Evolutionary conservation across 2,113 vertebrate genomes (phyloP), one percentile per base, ranked within the genome.

Genomic region (Passerina amoena): DNA sequence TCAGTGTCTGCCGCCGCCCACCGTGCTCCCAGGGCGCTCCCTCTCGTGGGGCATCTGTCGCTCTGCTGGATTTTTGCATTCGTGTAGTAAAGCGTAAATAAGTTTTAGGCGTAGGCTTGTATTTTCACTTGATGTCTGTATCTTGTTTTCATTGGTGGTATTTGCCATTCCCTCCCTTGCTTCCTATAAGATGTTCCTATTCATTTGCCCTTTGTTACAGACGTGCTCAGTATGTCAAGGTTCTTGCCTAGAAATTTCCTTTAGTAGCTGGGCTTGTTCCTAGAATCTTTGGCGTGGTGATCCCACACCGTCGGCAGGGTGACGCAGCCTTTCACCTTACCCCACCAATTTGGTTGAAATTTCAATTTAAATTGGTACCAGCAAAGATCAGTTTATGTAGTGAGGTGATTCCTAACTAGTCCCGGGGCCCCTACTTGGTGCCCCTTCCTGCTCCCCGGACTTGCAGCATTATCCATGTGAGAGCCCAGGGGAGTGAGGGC

Each of bases 1-100:
- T 13, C 3, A 0, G 0, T 12, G 69, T 11, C 4, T 5, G 64
- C 17, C 11, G 13, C 27, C 6, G 0, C 10, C 5, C 16, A 5
- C 28, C 8, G 1, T 9, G 27, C 69, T 33, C 11, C 14, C 15
- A 5, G 25, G 13, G 24, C 22, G 0, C 9, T 42, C 1, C 3
- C 35, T 9, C 21, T 3, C 3, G 2, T 8, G 3, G 10, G 9
- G n/a, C 30, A 0, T 30, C 10, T 27, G 33, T 35, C 22, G 20
- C 6, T 33, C 10, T 35, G 21, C 24, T 31, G 15, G 11, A 0
- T 28, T 89, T 51, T 75, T 44, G 25, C 11, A 2, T 37, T 71
- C 30, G 5, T 56, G 0, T n/a, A 82, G 56, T 22, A 63, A 86
- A 42, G 20, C 2, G 12, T 20, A 31, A 81, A 27, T 30, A 47